phyloP scores from a whole-genome alignment of 2,113 vertebrate species.

The Gavialis gangeticus region DNA sequence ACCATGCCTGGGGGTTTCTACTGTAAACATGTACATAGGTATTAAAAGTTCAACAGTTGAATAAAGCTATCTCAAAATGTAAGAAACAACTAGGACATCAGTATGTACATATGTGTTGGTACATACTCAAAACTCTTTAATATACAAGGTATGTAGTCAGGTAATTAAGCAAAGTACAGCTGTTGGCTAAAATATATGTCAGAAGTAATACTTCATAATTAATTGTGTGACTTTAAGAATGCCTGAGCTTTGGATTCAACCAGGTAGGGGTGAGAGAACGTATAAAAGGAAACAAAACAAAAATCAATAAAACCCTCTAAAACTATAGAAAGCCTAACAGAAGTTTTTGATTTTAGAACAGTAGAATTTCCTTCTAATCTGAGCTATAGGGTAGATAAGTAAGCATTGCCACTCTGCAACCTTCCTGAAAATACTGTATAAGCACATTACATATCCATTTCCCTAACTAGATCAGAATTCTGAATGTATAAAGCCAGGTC shows the following conservation, averaged over 20 bases:
- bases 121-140: neutral
- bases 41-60: slow-evolving; percentile 24
- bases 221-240: neutral
- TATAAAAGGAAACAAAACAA: neutral
- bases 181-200: slow-evolving; percentile 25
- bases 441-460: slow-evolving; percentile 58
- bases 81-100: neutral
- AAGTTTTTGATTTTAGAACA: slow-evolving; percentile 55
- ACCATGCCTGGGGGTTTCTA: neutral
- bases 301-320: neutral
- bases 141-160: slow-evolving; percentile 26
- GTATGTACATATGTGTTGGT: neutral
- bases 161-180: slow-evolving; percentile 24
- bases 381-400: slow-evolving; percentile 52
- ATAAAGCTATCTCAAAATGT: slow-evolving; percentile 1
- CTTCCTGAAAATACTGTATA: slow-evolving; percentile 68
- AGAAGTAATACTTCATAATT: slow-evolving; percentile 29
- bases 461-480: slow-evolving; percentile 64
- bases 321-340: slow-evolving; percentile 19
- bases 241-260: slow-evolving; percentile 23
- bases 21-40: neutral
- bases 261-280: neutral
- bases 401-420: slow-evolving; percentile 58
- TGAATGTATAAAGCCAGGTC: slow-evolving; percentile 62
- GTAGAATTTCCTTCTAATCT: slow-evolving; percentile 51